Percentiles rank a stretch among this genome's conserved stretches.
These are phyloP conservation scores for Euleptes europaea DNA, from an alignment of 2,113 vertebrate species.

Conservation along the genomic window DNA sequence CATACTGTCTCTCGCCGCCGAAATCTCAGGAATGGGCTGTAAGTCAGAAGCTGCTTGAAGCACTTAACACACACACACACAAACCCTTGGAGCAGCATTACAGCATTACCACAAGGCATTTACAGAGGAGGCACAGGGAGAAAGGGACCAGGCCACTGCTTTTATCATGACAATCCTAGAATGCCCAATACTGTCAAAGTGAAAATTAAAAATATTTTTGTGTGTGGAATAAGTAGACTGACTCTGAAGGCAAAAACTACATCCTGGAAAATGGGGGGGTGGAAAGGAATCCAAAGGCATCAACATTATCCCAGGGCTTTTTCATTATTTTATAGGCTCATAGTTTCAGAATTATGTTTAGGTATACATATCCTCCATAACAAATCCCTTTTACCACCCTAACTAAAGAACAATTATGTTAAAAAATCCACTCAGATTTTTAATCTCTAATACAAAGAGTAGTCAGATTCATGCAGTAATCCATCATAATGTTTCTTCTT, in stretches of 20 bases:
- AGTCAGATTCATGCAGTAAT: constrained; percentile 5
- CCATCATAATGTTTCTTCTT: background rate
- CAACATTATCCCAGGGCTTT: background rate
- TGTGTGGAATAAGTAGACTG: background rate
- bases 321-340: background rate
- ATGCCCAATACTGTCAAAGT: background rate
- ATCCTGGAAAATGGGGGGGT: background rate
- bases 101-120: background rate
- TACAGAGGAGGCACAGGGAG: background rate
- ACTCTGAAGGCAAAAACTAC: background rate
- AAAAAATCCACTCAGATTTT: background rate
- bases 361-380: constrained; percentile 6
- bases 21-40: too few relatives aligned
- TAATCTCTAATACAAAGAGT: background rate
- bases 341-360: background rate
- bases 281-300: background rate
- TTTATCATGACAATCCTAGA: background rate
- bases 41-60: too few relatives aligned
- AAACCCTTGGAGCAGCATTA: background rate
- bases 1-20: too few relatives aligned
- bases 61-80: too few relatives aligned
- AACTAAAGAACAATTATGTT: background rate
- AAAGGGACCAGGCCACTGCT: background rate
- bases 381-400: constrained; percentile 19
- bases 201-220: too few relatives aligned